Evolutionary conservation across 2,797 vertebrate species (phyloP).

Genomic region (Petrocephalus sullivani): DNA sequence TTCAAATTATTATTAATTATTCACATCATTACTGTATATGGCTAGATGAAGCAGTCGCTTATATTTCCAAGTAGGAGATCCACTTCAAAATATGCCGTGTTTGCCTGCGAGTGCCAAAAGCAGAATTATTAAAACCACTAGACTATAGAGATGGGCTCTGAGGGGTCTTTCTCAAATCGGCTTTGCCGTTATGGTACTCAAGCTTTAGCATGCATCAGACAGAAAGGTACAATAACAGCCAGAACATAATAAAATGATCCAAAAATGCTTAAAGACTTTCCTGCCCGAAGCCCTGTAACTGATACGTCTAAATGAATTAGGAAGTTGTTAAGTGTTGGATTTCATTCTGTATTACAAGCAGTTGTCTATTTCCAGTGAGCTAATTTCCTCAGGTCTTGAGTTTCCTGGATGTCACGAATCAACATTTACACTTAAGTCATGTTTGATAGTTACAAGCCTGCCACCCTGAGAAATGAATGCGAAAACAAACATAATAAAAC

Average conservation of each 20-base stretch:
- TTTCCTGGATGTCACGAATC: background rate
- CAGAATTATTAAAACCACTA: background rate
- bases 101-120: background rate
- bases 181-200: background rate
- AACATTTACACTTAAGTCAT: background rate
- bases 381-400: background rate
- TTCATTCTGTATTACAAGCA: background rate
- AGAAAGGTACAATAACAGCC: background rate
- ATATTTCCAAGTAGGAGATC: background rate
- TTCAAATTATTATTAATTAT: background rate
- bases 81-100: background rate
- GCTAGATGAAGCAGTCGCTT: background rate
- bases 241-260: background rate
- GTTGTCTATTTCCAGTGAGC: background rate
- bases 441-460: background rate
- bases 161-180: background rate
- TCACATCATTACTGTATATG: background rate
- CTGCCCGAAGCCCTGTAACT: background rate
- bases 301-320: background rate
- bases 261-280: conserved; percentile 1
- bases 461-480: background rate
- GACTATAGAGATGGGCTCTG: background rate
- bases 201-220: background rate
- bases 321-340: background rate
- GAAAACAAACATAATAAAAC: background rate